Conservation (phyloP, 2,888 invertebrate genomes). For the Aporophyla lueneburgensis region DNA sequence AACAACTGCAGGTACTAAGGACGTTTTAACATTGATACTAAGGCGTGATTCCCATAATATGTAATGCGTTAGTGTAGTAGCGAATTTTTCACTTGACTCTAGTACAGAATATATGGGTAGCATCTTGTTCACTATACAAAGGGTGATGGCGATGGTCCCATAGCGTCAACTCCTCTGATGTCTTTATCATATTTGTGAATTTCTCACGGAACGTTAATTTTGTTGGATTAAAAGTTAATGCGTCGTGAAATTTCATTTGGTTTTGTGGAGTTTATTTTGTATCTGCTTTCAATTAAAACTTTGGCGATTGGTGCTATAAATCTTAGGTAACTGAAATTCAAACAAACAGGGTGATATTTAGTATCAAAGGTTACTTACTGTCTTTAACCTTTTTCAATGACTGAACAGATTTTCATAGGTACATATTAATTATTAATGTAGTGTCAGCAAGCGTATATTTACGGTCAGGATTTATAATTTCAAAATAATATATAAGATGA, state of each 20-base stretch:
- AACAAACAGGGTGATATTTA: not conserved
- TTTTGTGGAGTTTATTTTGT: conserved; percentile 29
- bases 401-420: not conserved
- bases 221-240: conserved; percentile 75
- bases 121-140: conserved; percentile 82
- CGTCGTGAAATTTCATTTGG: conserved; percentile 71
- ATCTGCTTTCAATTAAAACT: conserved; percentile 47
- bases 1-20: conserved; percentile 26
- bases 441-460: not conserved
- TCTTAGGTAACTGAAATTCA: conserved; percentile 9
- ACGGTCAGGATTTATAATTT: not conserved
- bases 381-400: not conserved
- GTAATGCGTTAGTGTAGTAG: conserved; percentile 82
- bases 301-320: conserved; percentile 17
- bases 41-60: conserved; percentile 90
- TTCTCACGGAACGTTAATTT: conserved; percentile 83
- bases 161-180: conserved; percentile 66
- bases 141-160: conserved; percentile 67
- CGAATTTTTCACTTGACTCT: conserved; percentile 89
- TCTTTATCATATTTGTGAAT: conserved; percentile 71
- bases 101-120: conserved; percentile 78
- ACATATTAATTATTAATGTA: not conserved
- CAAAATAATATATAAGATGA: not conserved
- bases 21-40: conserved; percentile 62
- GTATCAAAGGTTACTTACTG: not conserved